phyloP scores from a whole-genome alignment of 2,888 invertebrate species.

The Caenorhabditis japonica region DNA sequence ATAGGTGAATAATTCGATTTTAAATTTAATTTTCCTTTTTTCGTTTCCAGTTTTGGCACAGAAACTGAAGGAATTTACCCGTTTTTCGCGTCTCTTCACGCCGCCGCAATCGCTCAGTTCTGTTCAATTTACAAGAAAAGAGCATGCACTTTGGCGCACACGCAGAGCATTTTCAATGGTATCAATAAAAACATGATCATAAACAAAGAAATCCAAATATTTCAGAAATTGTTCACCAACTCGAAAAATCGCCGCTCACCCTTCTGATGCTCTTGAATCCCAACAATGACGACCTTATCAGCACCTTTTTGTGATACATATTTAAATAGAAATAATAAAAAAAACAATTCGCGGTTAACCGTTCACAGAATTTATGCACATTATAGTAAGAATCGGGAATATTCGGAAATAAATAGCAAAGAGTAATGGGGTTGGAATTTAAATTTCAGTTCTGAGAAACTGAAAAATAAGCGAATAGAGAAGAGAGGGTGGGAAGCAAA shows the following conservation, averaged over 20 bases:
- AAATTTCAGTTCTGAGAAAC: no score
- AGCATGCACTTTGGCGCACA: slow-evolving; percentile 32
- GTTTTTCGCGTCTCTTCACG: slow-evolving; percentile 30
- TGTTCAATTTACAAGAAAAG: slow-evolving; percentile 43
- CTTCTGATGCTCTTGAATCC: slow-evolving; percentile 29
- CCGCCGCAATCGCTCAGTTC: slow-evolving; percentile 35
- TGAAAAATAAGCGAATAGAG: no score
- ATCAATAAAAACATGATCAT: background rate
- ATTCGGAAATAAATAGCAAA: background rate
- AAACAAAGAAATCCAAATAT: background rate
- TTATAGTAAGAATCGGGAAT: slow-evolving; percentile 2
- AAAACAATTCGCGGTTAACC: no score
- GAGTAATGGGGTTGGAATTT: no score
- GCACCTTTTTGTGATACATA: slow-evolving; percentile 40
- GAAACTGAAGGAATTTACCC: slow-evolving; percentile 43
- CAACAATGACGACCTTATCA: slow-evolving; percentile 30
- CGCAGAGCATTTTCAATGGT: slow-evolving; percentile 44
- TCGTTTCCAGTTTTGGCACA: slow-evolving; percentile 39
- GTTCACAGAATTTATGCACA: background rate
- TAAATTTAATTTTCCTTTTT: background rate
- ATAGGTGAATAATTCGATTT: slow-evolving; percentile 30
- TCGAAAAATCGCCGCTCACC: slow-evolving; percentile 39
- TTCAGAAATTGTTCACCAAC: slow-evolving; percentile 34
- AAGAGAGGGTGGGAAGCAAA: no score
- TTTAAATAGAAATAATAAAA: slow-evolving; percentile 3